Evolutionary conservation across 2,888 invertebrate species (phyloP), one percentile per base, ranked within the genome.

Genomic region (Xanthia togata): DNA sequence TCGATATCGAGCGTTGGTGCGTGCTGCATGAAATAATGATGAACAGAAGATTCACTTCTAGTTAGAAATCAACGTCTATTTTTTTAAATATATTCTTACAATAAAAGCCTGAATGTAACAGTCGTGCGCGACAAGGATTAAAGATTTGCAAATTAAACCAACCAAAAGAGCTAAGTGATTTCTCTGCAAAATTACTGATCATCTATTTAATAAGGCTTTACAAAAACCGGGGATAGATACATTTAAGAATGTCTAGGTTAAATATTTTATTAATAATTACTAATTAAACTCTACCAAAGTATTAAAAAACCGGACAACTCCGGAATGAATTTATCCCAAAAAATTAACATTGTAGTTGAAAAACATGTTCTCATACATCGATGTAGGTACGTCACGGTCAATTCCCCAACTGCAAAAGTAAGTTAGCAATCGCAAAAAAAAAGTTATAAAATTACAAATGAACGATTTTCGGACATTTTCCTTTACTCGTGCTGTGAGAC

Each of bases 1-100:
- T 75, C 78, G 69, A 82, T 82, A 72, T 72, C 50, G 55, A 53
- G 31, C 67, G 59, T 26, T 38, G 23, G 26, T 71, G 73, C 68
- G 38, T 65, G 41, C 26, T 12, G 0, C 55, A 62, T 14, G 3
- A 12, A 23, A 23, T 60, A 63, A 6, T 0, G 9, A 8, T 4
- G 26, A n/a, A 26, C 17, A 69, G 70, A 79, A 55, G 55, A 38
- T 11, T 38, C 12, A 60, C 9, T 11, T n/a, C 3, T 31, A n/a
- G 11, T 14, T 17, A 20, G 3, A 50, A 17, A 53, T 23, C 9
- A 23, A 9, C 3, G 9, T 23, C 3, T 20, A 53, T 23, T 53
- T 50, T 20, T 23, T 50, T 50, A 38, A 20, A 8, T 8, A 20
- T 20, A 50, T 53, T 23, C 23, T n/a, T 11, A n/a, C 11, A 12